Percentiles rank a stretch among this genome's conserved stretches.
Conservation (phyloP, 2,113 vertebrate genomes). For the Ictidomys tridecemlineatus region DNA sequence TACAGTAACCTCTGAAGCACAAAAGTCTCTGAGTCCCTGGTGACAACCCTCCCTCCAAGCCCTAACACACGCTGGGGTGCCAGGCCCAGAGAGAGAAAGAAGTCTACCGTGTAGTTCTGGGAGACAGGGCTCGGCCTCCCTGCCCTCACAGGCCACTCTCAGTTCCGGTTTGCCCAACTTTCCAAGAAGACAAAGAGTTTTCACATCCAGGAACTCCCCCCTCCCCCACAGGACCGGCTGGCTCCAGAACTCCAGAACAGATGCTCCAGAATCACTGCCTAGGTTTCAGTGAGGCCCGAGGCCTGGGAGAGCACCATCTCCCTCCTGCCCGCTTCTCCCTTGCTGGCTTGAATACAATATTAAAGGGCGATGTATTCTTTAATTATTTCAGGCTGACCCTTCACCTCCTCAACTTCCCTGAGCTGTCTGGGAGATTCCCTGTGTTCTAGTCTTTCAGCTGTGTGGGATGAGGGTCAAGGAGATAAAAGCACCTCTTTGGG, state of each 20-base stretch:
- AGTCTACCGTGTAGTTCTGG: neutral
- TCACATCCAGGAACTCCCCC: neutral
- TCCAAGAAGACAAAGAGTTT: neutral
- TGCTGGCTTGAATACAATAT: neutral
- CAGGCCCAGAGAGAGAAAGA: neutral
- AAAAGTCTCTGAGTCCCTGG: neutral
- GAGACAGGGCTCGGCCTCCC: neutral
- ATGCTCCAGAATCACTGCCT: rapidly evolving
- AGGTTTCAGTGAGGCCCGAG: neutral
- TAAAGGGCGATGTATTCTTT: slow-evolving; percentile 32
- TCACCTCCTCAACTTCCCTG: slow-evolving; percentile 45
- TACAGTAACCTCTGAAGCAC: neutral
- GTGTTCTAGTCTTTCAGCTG: neutral
- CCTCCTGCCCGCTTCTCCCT: neutral
- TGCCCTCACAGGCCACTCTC: neutral
- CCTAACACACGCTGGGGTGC: neutral
- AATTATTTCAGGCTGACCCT: slow-evolving; percentile 50
- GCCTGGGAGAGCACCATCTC: neutral
- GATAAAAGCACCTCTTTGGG: slow-evolving; percentile 14
- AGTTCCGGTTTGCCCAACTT: neutral
- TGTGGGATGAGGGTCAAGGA: neutral
- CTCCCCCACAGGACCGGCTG: neutral
- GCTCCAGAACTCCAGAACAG: neutral
- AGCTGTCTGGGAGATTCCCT: neutral
- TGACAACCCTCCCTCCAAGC: neutral